A percentile compares a stretch with the other conserved stretches of the same genome.
These are phyloP conservation scores for Aphelenchoides avenae DNA, from an alignment of 1,140 invertebrate genomes.

Conservation along the genomic window DNA sequence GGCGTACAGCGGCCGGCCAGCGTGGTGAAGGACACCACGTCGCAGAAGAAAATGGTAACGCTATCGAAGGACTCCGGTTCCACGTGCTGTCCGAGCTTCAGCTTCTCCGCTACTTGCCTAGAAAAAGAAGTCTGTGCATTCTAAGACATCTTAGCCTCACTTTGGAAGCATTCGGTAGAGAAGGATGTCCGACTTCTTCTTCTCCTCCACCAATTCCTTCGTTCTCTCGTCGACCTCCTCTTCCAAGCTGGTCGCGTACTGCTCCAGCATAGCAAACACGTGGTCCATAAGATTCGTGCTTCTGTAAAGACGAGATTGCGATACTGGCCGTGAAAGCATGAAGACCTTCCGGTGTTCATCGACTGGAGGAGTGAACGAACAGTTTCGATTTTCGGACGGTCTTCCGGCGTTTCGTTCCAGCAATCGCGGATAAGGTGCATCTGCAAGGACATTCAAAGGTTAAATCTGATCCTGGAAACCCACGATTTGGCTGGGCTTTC, in stretches of 20 bases:
- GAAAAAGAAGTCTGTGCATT: too few species aligned
- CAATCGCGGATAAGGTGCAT: slow-evolving; percentile 48
- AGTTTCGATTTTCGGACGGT: slow-evolving; percentile 38
- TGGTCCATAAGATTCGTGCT: slow-evolving; percentile 80
- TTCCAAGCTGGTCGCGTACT: slow-evolving; percentile 77
- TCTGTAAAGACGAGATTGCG: slow-evolving; percentile 56
- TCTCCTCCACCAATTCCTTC: slow-evolving; percentile 85
- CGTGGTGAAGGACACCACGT: slow-evolving; percentile 94
- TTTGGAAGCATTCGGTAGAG: slow-evolving; percentile 83
- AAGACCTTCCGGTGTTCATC: slow-evolving; percentile 42
- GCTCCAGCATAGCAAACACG: slow-evolving; percentile 79
- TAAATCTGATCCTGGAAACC: too few species aligned
- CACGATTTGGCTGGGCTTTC: too few species aligned
- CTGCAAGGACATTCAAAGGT: too few species aligned
- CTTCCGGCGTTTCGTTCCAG: slow-evolving; percentile 40
- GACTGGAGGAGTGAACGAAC: slow-evolving; percentile 26
- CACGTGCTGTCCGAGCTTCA: slow-evolving; percentile 81
- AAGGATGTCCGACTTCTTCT: slow-evolving; percentile 85
- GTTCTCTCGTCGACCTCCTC: slow-evolving; percentile 83
- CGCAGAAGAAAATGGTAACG: slow-evolving; percentile 80
- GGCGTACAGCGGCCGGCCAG: slow-evolving; percentile 91
- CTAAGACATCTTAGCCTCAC: slow-evolving; percentile 82
- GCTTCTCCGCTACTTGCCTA: slow-evolving; percentile 64
- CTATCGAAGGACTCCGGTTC: slow-evolving; percentile 82
- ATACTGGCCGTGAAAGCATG: too few species aligned